Evolutionary conservation across 2,113 vertebrate genomes (phyloP).

Genomic region (Herpetotheres cachinnans): DNA sequence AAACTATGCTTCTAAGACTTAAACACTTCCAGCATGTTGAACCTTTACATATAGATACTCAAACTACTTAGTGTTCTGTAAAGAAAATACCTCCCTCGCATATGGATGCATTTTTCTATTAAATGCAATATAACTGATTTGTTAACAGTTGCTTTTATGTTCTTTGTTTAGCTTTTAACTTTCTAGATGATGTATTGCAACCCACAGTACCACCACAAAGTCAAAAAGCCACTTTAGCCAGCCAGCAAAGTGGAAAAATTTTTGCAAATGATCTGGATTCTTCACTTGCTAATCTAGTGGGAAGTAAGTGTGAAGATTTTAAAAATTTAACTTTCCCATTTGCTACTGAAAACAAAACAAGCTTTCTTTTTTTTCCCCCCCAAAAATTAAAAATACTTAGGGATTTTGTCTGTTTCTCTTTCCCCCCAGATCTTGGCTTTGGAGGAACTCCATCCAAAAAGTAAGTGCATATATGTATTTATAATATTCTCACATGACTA

Average conservation of each 20-base stretch:
- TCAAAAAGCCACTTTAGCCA: constrained; percentile 67
- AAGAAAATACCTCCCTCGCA: neutral
- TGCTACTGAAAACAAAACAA: neutral
- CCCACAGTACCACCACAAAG: constrained; percentile 76
- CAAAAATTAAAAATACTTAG: neutral
- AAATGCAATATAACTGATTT: neutral
- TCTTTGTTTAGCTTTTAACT: constrained; percentile 69
- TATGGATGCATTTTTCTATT: neutral
- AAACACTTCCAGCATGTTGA: neutral
- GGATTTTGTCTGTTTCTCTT: neutral
- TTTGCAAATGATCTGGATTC: constrained; percentile 83
- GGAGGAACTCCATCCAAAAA: constrained; percentile 85
- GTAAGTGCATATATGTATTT: constrained; percentile 69
- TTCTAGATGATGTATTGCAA: constrained; percentile 86
- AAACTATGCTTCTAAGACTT: neutral
- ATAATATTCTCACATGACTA: accelerated
- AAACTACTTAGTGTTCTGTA: neutral
- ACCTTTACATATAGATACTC: neutral
- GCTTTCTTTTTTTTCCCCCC: accelerated
- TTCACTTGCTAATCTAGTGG: constrained; percentile 86
- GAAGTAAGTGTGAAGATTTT: constrained; percentile 77
- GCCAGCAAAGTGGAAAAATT: constrained; percentile 79
- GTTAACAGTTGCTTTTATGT: neutral
- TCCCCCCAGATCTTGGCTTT: constrained; percentile 83
- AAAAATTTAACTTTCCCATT: neutral